A percentile compares a stretch with the other conserved stretches of the same genome.
Conservation (phyloP, 2,113 vertebrate genomes). For the Aythya baeri region DNA sequence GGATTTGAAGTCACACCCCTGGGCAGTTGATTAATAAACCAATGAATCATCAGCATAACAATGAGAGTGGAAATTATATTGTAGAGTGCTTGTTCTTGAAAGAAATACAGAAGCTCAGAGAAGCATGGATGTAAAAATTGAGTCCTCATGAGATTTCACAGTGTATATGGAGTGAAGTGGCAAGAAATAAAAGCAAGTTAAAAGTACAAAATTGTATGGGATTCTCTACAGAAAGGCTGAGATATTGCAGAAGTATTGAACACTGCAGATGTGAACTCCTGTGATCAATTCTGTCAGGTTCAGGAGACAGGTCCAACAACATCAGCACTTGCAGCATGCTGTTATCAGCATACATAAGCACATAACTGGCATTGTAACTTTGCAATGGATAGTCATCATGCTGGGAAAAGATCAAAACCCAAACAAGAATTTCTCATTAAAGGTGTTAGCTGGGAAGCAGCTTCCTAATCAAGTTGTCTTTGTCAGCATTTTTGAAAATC, state of each 20-base stretch:
- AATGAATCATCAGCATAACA: not conserved
- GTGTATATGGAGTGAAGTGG: not conserved
- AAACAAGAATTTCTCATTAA: constrained; percentile 15
- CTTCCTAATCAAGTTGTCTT: not conserved
- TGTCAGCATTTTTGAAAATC: not conserved
- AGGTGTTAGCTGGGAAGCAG: not conserved
- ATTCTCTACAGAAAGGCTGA: not conserved
- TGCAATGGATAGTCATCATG: not conserved
- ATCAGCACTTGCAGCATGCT: not conserved
- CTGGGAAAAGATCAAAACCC: constrained; percentile 8
- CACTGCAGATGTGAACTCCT: not conserved
- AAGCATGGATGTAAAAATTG: not conserved
- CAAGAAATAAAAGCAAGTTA: not conserved
- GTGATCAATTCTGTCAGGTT: not conserved
- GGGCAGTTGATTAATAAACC: not conserved
- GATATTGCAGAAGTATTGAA: not conserved
- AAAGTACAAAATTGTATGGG: not conserved
- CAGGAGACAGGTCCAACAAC: not conserved
- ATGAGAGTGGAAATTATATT: not conserved
- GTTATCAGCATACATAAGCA: not conserved
- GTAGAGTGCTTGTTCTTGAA: not conserved
- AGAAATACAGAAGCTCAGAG: not conserved
- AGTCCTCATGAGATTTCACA: not conserved
- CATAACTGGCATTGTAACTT: not conserved
- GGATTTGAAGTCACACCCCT: constrained; percentile 41